A percentile compares a stretch with the other conserved stretches of the same genome.
These are phyloP conservation scores for Anas platyrhynchos DNA, from an alignment of 2,113 vertebrate species.

Conservation along the genomic window DNA sequence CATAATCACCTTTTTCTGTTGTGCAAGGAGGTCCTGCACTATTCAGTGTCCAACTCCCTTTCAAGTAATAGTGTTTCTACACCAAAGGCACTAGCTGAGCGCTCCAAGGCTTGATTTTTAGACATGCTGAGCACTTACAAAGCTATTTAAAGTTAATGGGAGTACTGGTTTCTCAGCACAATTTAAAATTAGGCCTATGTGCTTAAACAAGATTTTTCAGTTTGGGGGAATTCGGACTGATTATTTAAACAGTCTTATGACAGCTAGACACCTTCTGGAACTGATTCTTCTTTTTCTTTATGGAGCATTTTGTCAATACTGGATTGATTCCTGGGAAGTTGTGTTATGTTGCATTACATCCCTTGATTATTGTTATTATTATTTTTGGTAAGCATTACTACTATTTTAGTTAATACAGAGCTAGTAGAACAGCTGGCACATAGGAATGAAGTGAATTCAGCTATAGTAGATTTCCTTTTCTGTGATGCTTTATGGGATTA, in stretches of 20 bases:
- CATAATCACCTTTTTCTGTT: neutral
- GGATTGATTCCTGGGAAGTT: neutral
- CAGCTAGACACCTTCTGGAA: neutral
- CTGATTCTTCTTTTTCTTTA: neutral
- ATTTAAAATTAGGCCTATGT: neutral
- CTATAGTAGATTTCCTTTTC: neutral
- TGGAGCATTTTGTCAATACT: neutral
- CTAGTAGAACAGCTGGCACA: neutral
- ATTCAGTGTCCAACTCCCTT: neutral
- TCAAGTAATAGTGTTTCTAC: neutral
- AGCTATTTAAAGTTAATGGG: neutral
- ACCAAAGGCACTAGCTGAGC: neutral
- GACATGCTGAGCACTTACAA: neutral
- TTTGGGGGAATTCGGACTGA: neutral
- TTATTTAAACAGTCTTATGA: neutral
- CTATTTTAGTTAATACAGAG: neutral
- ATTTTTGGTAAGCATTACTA: neutral
- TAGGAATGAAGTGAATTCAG: neutral
- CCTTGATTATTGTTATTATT: neutral
- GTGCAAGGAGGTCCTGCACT: neutral
- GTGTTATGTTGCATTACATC: neutral
- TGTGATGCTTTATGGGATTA: neutral
- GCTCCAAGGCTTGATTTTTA: neutral
- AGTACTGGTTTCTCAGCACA: neutral
- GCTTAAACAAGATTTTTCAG: neutral